phyloP scores from a whole-genome alignment of 2,797 vertebrate genomes.

The Molossus molossus region DNA sequence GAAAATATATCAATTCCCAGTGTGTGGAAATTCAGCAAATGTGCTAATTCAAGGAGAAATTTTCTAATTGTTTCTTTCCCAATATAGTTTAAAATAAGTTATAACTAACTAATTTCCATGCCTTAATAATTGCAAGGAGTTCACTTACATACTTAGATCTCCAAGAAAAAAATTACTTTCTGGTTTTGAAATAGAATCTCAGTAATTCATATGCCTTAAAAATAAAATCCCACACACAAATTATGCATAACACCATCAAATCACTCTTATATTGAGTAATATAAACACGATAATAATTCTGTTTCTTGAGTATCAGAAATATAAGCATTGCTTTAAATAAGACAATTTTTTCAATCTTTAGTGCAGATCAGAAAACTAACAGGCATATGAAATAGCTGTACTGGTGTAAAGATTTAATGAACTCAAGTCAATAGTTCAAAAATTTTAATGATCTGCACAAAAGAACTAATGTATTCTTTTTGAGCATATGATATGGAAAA shows the following conservation, averaged over 20 bases:
- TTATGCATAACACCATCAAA: constrained; percentile 38
- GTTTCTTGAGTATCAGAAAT: constrained; percentile 35
- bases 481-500: not conserved
- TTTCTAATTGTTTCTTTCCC: not conserved
- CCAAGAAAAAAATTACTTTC: constrained; percentile 42
- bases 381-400: not conserved
- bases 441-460: not conserved
- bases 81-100: constrained; percentile 13
- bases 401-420: constrained; percentile 42
- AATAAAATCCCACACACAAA: not conserved
- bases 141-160: constrained; percentile 27
- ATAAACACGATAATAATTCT: constrained; percentile 13
- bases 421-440: constrained; percentile 52
- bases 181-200: constrained; percentile 10
- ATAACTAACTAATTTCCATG: not conserved
- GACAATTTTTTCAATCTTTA: constrained; percentile 30
- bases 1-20: constrained; percentile 31
- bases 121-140: not conserved
- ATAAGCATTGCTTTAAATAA: not conserved
- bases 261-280: constrained; percentile 27
- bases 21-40: constrained; percentile 40
- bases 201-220: not conserved
- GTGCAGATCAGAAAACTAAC: constrained; percentile 52
- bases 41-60: constrained; percentile 5
- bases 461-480: not conserved